Evolutionary conservation across 2,113 vertebrate genomes (phyloP).

Genomic region (Chloebia gouldiae): DNA sequence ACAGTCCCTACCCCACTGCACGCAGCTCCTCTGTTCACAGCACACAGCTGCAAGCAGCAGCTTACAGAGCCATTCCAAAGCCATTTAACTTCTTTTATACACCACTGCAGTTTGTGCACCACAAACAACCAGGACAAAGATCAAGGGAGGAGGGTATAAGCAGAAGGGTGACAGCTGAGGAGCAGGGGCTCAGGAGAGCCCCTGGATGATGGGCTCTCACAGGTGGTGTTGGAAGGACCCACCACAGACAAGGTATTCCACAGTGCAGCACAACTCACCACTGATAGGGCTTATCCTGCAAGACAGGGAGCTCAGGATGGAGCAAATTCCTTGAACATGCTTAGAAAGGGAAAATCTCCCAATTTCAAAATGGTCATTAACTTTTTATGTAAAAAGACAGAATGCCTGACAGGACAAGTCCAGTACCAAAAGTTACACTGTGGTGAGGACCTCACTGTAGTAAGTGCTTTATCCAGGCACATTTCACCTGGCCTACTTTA

Average conservation of each 20-base stretch:
- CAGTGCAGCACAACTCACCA: not conserved
- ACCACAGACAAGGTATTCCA: not conserved
- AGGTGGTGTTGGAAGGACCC: not conserved
- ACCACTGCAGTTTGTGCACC: not conserved
- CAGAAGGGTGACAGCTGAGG: not conserved
- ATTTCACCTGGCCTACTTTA: not conserved
- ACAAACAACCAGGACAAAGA: not conserved
- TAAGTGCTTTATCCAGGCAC: not conserved
- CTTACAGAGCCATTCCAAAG: not conserved
- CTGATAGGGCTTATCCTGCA: not conserved
- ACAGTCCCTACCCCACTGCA: fast-evolving
- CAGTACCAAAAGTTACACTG: not conserved
- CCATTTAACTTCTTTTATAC: not conserved
- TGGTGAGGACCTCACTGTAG: not conserved
- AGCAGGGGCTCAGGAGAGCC: not conserved
- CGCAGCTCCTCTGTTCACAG: not conserved
- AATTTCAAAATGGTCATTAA: not conserved
- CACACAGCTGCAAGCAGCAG: not conserved
- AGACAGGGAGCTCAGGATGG: not conserved
- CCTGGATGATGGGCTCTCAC: fast-evolving
- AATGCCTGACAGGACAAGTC: not conserved
- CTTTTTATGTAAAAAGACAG: not conserved
- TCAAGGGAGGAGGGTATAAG: not conserved
- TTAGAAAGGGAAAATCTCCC: not conserved
- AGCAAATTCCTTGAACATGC: not conserved